Conservation (phyloP, 2,797 vertebrate genomes). For the Gouania willdenowi region DNA sequence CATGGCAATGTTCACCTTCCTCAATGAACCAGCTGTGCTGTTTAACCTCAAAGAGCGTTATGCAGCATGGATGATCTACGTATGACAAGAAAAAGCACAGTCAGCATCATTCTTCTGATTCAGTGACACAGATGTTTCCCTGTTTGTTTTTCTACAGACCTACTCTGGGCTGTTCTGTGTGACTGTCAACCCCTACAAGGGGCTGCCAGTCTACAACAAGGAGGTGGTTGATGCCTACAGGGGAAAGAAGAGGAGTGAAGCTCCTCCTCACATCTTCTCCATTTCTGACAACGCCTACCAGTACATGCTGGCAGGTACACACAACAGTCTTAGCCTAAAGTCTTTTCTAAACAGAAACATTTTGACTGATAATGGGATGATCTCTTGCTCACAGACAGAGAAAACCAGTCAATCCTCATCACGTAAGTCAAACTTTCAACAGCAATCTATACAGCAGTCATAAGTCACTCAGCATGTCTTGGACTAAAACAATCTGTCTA, state of each 20-base stretch:
- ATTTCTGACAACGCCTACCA: conserved; percentile 78
- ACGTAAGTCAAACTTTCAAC: conserved; percentile 73
- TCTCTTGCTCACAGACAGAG: conserved; percentile 69
- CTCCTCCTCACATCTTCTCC: conserved; percentile 87
- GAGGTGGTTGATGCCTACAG: conserved; percentile 84
- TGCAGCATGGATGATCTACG: conserved; percentile 83
- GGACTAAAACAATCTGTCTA: neutral
- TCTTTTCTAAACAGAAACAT: too few species aligned
- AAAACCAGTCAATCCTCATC: conserved; percentile 89
- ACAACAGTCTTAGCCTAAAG: too few species aligned
- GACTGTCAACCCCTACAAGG: conserved; percentile 87
- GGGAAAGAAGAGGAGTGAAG: conserved; percentile 87
- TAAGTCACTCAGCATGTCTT: neutral
- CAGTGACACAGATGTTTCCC: too few species aligned
- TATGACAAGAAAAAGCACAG: too few species aligned
- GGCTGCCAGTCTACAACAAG: conserved; percentile 83
- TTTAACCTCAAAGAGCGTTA: conserved; percentile 87
- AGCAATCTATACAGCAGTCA: neutral
- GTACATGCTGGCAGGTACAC: conserved; percentile 72
- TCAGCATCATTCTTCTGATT: too few species aligned
- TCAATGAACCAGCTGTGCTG: conserved; percentile 83
- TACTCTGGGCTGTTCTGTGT: conserved; percentile 86
- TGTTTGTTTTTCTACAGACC: conserved; percentile 63
- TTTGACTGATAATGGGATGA: neutral
- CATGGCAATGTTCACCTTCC: conserved; percentile 83